A percentile compares a stretch with the other conserved stretches of the same genome.
Evolutionary conservation across 2,797 vertebrate species (phyloP).

Genomic region (Chloroceryle inda): DNA sequence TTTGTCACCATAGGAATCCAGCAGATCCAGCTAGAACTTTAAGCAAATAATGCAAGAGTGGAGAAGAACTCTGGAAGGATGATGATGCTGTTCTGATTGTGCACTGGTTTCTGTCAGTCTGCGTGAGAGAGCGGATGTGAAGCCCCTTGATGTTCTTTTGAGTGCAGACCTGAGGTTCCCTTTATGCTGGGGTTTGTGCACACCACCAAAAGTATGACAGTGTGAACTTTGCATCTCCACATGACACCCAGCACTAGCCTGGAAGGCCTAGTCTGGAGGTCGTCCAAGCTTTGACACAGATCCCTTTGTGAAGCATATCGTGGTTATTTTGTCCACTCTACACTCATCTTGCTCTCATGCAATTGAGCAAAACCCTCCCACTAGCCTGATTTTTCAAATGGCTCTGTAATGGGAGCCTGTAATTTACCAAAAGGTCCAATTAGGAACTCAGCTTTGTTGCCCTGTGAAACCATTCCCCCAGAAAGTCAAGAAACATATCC

Average conservation of each 20-base stretch:
- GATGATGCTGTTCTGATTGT: background rate
- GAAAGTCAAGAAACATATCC: background rate
- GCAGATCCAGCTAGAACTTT: background rate
- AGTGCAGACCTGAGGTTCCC: background rate
- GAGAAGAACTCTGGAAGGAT: background rate
- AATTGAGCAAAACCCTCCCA: background rate
- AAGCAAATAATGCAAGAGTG: background rate
- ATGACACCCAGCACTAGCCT: background rate
- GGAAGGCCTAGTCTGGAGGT: background rate
- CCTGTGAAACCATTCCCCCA: background rate
- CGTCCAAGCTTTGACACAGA: background rate
- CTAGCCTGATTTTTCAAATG: background rate
- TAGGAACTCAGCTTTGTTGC: background rate
- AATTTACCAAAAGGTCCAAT: constrained; percentile 6
- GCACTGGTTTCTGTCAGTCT: background rate
- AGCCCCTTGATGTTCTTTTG: background rate
- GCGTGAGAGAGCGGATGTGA: background rate
- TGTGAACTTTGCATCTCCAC: background rate
- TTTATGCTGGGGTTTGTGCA: background rate
- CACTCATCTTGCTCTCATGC: background rate
- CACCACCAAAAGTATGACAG: background rate
- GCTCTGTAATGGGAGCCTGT: background rate
- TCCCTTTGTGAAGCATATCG: background rate
- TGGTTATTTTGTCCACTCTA: background rate
- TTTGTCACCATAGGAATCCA: background rate